These are phyloP conservation scores for Mastigias papua DNA, from an alignment of 30 jellyfish, hydroid and myxozoan species.

Conservation along the genomic window DNA sequence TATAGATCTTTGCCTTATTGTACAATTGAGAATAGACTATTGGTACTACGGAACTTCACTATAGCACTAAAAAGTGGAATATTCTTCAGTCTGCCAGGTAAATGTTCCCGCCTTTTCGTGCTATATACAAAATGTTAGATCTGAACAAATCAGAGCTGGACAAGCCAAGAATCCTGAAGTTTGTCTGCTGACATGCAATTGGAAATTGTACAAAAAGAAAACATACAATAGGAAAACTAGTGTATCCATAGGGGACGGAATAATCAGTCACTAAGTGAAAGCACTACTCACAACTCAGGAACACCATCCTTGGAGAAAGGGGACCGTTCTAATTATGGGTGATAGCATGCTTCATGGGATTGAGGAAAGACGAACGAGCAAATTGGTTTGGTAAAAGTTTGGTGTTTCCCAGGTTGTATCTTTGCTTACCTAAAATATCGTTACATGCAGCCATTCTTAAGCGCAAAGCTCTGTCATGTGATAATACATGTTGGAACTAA, in stretches of 20 bases:
- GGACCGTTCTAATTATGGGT: slow-evolving; percentile 11
- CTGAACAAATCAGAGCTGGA: neutral
- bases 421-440: neutral
- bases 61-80: no score
- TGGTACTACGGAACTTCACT: no score
- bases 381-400: neutral
- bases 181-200: neutral
- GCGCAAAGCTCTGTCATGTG: neutral
- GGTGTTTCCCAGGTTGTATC: neutral
- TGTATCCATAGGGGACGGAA: neutral
- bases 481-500: neutral
- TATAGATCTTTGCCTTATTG: no score
- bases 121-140: neutral
- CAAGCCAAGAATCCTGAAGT: neutral
- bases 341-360: slow-evolving; percentile 12
- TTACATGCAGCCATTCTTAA: neutral
- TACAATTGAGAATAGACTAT: no score
- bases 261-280: neutral
- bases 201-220: neutral
- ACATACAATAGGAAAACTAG: neutral
- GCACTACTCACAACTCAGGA: neutral
- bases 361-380: slow-evolving; percentile 11
- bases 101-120: no score
- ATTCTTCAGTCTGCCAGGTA: no score
- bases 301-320: neutral